A percentile compares a stretch with the other conserved stretches of the same genome.
phyloP scores from a whole-genome alignment of 2,797 vertebrate genomes.

The Novumbra hubbsi region DNA sequence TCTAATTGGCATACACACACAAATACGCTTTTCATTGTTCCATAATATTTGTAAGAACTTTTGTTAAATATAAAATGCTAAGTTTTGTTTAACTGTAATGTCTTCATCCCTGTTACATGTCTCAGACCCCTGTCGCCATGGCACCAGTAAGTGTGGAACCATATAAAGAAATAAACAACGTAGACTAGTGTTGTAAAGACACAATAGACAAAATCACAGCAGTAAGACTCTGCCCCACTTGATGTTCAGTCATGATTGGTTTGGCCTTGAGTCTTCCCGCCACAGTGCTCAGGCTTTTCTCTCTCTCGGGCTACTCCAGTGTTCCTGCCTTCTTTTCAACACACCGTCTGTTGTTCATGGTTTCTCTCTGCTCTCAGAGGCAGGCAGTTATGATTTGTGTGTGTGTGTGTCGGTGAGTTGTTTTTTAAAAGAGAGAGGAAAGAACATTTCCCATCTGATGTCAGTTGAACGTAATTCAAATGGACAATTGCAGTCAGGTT shows the following conservation, averaged over 20 bases:
- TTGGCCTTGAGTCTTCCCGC: constrained; percentile 6
- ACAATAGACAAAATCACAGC: constrained; percentile 15
- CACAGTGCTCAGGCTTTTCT: background rate
- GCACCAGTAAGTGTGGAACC: no score
- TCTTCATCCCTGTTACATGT: no score
- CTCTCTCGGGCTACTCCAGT: constrained; percentile 17
- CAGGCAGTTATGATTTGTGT: background rate
- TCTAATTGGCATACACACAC: no score
- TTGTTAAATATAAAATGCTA: no score
- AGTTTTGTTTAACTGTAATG: no score
- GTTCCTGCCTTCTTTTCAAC: constrained; percentile 11
- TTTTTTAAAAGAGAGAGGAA: background rate
- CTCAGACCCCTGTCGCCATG: no score
- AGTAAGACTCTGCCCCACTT: background rate
- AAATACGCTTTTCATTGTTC: no score
- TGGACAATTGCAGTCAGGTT: constrained; percentile 60
- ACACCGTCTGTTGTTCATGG: background rate
- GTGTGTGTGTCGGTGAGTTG: background rate
- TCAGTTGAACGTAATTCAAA: constrained; percentile 54
- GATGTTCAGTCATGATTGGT: background rate
- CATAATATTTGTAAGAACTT: no score
- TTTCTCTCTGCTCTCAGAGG: background rate
- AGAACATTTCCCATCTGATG: constrained; percentile 11
- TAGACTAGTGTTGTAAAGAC: background rate
- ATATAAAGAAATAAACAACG: no score